These are phyloP conservation scores for Maniola hyperantus DNA, from an alignment of 2,888 invertebrate genomes.

Conservation along the genomic window DNA sequence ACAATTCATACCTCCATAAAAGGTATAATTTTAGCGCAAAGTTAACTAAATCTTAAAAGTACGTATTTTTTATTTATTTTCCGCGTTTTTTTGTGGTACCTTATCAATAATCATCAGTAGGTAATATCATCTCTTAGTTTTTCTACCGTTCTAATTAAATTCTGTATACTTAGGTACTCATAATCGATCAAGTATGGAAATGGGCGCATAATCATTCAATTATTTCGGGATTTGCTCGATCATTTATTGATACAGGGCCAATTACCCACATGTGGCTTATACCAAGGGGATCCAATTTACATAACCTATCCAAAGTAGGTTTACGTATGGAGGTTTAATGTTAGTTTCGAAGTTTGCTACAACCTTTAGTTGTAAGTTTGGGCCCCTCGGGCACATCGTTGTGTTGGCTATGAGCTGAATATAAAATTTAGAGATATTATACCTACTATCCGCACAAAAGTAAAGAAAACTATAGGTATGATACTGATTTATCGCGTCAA, in stretches of 20 bases:
- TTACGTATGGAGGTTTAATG: slow-evolving; percentile 41
- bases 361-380: slow-evolving; percentile 39
- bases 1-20: no score
- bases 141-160: no score
- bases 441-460: background rate
- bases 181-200: slow-evolving; percentile 2
- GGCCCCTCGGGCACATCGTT: slow-evolving; percentile 37
- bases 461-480: no score
- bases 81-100: no score
- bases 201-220: slow-evolving; percentile 16
- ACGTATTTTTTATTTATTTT: no score
- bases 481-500: no score
- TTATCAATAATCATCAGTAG: no score
- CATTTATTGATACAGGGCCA: slow-evolving; percentile 21
- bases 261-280: slow-evolving; percentile 21
- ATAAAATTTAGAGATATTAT: slow-evolving; percentile 5
- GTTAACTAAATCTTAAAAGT: no score
- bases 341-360: slow-evolving; percentile 39
- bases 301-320: slow-evolving; percentile 37
- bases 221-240: slow-evolving; percentile 25
- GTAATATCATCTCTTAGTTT: no score
- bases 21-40: no score
- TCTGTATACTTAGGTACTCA: no score
- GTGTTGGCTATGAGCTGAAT: slow-evolving; percentile 24
- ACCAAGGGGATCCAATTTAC: slow-evolving; percentile 26